Percentiles rank a stretch among this genome's conserved stretches.
Evolutionary conservation across 2,888 invertebrate genomes (phyloP).

Genomic region (Acrobasis suavella): DNA sequence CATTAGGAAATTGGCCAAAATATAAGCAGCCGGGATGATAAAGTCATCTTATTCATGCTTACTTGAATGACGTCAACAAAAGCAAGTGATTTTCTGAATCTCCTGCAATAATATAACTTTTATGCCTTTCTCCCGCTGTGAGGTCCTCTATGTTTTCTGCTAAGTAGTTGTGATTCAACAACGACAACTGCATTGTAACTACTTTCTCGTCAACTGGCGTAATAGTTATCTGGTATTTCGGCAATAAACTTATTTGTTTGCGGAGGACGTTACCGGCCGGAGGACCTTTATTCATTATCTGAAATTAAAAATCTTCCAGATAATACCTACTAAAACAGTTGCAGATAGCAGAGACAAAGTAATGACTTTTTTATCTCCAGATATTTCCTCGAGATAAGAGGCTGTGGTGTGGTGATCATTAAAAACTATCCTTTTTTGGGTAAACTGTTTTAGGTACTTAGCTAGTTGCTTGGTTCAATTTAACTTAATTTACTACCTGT

Average conservation of each 20-base stretch:
- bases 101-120: slow-evolving; percentile 84
- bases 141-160: slow-evolving; percentile 62
- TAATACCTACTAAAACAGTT: too few relatives aligned
- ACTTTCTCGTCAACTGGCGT: slow-evolving; percentile 56
- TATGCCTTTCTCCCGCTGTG: slow-evolving; percentile 78
- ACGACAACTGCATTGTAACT: slow-evolving; percentile 55
- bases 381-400: too few relatives aligned
- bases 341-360: too few relatives aligned
- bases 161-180: slow-evolving; percentile 71
- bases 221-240: slow-evolving; percentile 81
- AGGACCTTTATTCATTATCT: slow-evolving; percentile 88
- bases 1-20: slow-evolving; percentile 5
- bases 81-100: slow-evolving; percentile 85
- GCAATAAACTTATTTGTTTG: slow-evolving; percentile 84
- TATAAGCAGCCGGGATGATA: slow-evolving; percentile 18
- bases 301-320: neutral
- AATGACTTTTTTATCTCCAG: too few relatives aligned
- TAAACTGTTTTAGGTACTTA: too few relatives aligned
- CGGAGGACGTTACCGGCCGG: slow-evolving; percentile 87
- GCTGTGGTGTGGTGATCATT: too few relatives aligned
- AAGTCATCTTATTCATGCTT: slow-evolving; percentile 38
- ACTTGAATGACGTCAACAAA: slow-evolving; percentile 80
- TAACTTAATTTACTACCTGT: too few relatives aligned
- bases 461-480: too few relatives aligned
- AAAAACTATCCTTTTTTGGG: too few relatives aligned